A percentile compares a stretch with the other conserved stretches of the same genome.
phyloP scores from a whole-genome alignment of 2,113 vertebrate species.

The Pycnonotus jocosus region DNA sequence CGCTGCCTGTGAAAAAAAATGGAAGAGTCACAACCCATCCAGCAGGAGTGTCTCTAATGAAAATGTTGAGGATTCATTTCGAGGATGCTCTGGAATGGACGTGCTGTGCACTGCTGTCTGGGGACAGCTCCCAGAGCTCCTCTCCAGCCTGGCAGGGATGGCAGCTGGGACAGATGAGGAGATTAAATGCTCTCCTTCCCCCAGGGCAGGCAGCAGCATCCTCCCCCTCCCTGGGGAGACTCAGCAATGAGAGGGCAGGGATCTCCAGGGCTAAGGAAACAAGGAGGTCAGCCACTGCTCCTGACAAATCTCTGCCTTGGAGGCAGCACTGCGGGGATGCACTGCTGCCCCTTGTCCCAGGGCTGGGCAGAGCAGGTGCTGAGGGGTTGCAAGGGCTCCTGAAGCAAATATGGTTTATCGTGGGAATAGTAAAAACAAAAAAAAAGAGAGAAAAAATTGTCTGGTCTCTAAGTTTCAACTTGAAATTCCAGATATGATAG shows the following conservation, averaged over 20 bases:
- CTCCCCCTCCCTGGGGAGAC: neutral
- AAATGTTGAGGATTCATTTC: constrained; percentile 27
- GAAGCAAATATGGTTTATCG: neutral
- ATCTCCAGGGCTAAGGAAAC: neutral
- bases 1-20: neutral
- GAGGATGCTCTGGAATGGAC: neutral
- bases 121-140: neutral
- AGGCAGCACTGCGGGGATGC: neutral
- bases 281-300: neutral
- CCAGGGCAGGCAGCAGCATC: neutral
- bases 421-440: neutral
- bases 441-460: neutral
- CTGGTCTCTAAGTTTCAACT: neutral
- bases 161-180: constrained; percentile 20
- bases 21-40: neutral
- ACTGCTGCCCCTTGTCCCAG: neutral
- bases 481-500: neutral
- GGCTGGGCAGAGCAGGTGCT: neutral
- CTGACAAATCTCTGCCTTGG: neutral
- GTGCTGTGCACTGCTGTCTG: neutral
- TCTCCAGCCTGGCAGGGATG: neutral
- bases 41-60: constrained; percentile 16
- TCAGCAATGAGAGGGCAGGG: neutral
- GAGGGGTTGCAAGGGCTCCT: neutral
- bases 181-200: constrained; percentile 14